A percentile compares a stretch with the other conserved stretches of the same genome.
Evolutionary conservation across 2,113 vertebrate genomes (phyloP).

Genomic region (Lamprotornis superbus): DNA sequence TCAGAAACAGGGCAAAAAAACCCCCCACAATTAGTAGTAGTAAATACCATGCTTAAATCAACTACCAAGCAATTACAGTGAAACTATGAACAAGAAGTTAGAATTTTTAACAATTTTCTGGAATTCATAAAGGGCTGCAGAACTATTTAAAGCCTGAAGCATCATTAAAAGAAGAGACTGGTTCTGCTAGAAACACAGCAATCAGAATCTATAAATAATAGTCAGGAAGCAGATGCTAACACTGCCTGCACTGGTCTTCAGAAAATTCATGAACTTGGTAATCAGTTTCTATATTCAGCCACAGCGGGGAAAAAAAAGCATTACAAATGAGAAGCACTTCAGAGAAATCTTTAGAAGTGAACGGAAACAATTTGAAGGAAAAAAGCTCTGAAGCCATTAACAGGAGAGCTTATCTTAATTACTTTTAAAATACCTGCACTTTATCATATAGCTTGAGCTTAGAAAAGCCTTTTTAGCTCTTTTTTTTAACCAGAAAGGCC

Average conservation of each 20-base stretch:
- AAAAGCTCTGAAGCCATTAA: slow-evolving; percentile 24
- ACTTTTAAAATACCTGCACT: slow-evolving; percentile 33
- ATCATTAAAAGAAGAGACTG: slow-evolving; percentile 14
- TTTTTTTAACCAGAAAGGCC: neutral
- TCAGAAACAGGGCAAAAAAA: neutral
- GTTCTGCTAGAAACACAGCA: slow-evolving; percentile 30
- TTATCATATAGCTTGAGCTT: neutral
- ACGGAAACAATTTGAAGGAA: slow-evolving; percentile 27
- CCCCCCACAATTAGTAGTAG: neutral
- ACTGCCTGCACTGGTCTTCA: slow-evolving; percentile 25
- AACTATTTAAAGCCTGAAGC: slow-evolving; percentile 28
- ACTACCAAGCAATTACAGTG: neutral
- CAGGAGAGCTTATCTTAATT: slow-evolving; percentile 44
- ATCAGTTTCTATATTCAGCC: slow-evolving; percentile 59
- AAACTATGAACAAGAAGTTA: neutral
- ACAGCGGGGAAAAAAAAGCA: slow-evolving; percentile 11
- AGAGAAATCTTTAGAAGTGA: slow-evolving; percentile 43
- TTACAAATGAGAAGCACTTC: slow-evolving; percentile 40
- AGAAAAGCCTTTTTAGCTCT: neutral
- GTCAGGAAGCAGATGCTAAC: slow-evolving; percentile 52
- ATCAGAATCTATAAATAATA: slow-evolving; percentile 53
- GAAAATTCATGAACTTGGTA: slow-evolving; percentile 55
- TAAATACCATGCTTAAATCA: neutral
- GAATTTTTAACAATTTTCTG: neutral
- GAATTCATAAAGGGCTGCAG: neutral